Evolutionary conservation across 2,113 vertebrate genomes (phyloP), one percentile per base, ranked within the genome.

Genomic region (Planiliza haematocheilus): DNA sequence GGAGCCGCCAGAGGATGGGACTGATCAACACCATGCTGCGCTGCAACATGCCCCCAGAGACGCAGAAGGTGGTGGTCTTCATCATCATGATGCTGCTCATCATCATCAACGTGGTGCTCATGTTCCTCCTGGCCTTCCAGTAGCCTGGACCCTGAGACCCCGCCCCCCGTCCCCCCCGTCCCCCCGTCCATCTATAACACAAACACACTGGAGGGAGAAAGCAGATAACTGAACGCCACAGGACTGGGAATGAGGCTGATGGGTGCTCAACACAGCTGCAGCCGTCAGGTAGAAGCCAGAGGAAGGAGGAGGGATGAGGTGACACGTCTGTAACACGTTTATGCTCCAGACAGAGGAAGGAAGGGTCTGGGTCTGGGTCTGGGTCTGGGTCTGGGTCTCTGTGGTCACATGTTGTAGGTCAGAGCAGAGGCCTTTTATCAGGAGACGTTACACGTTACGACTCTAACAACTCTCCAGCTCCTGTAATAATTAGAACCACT

Each of bases 41-140:
- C 88, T 99, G 98, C 93, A 99, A 97, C 93, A 94, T 99, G 84
- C 96, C 96, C 75, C 96, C 96, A 0, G 97, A 98, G 74, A 96
- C 97, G 6, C 97, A 98, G 91, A 95, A 95, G 65, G 93, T 96
- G 67, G 97, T 98, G 88, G 97, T 99, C 77, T 97, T 97, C 84
- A 79, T 96, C 70, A 98, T 99, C 92, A 95, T 99, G 94, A 95
- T 97, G 90, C 87, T 98, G 86, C 96, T 99, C 76, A 95, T 99
- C 91, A 89, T 98, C 92, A 97, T 99, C 93, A 99, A 99, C 46
- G 96, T 97, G 81, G 96, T 99, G 90, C 96, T 99, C 62, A 97
- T 98, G 93, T 97, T 99, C 91, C 94, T 99, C 64, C 93, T 99
- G 92, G 95, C 96, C 52, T 98, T 98, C 89, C 95, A 96, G 92